phyloP scores from a whole-genome alignment of 2,113 vertebrate species.

The Cheirogaleus medius region DNA sequence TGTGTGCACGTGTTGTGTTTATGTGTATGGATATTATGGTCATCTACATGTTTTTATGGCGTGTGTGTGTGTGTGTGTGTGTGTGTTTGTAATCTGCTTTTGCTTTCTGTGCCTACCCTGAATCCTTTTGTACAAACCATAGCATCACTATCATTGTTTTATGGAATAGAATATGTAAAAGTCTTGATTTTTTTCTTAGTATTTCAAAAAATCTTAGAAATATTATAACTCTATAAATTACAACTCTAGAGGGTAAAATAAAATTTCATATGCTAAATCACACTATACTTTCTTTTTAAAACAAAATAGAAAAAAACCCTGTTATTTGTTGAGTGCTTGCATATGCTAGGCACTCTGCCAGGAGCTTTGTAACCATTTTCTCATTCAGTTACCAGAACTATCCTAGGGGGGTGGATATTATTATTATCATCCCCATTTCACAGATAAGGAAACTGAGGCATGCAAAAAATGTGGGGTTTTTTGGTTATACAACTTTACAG shows the following conservation, averaged over 20 bases:
- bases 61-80: neutral
- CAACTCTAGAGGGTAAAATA: neutral
- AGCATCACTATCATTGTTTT: neutral
- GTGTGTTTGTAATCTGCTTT: neutral
- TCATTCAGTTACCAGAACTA: neutral
- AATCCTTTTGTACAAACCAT: neutral
- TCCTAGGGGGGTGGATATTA: neutral
- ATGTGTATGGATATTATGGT: too few relatives aligned
- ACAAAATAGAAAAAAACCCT: neutral
- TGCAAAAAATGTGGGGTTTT: neutral
- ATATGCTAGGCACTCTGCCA: neutral
- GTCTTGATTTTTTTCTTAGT: neutral
- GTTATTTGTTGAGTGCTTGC: neutral
- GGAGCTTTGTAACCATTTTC: neutral
- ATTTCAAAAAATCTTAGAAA: neutral
- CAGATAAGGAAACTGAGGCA: neutral
- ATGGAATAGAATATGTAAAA: neutral
- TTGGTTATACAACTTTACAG: neutral
- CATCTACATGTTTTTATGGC: neutral
- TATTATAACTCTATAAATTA: neutral
- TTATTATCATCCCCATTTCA: neutral
- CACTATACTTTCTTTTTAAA: conserved; percentile 18
- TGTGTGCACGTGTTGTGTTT: neutral
- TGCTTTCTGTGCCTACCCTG: neutral
- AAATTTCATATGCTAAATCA: neutral